Percentiles rank a stretch among this genome's conserved stretches.
Evolutionary conservation across 2,888 invertebrate genomes (phyloP).

Genomic region (Mythimna pallens): DNA sequence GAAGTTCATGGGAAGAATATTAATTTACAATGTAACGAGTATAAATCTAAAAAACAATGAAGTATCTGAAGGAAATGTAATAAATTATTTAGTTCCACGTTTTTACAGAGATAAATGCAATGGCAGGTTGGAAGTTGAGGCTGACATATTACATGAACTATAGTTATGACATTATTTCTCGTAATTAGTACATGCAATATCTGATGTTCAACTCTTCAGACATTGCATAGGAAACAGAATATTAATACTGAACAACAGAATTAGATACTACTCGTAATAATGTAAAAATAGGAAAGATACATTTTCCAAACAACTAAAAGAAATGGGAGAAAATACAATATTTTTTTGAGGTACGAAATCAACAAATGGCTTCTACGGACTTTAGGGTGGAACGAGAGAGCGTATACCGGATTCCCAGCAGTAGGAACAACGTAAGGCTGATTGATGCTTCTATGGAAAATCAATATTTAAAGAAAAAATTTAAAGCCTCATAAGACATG

Average conservation of each 20-base stretch:
- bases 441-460: too few relatives aligned
- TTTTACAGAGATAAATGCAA: conserved; percentile 17
- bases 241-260: neutral
- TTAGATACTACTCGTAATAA: neutral
- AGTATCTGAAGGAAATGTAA: conserved; percentile 15
- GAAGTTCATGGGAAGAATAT: conserved; percentile 24
- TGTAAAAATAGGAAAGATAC: too few relatives aligned
- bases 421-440: too few relatives aligned
- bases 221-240: too few relatives aligned
- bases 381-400: too few relatives aligned
- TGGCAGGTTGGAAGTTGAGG: neutral
- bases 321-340: too few relatives aligned
- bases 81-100: conserved; percentile 25
- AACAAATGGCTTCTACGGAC: too few relatives aligned
- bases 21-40: conserved; percentile 11
- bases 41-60: conserved; percentile 15
- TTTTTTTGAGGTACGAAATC: too few relatives aligned
- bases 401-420: too few relatives aligned
- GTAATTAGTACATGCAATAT: neutral
- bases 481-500: conserved; percentile 11
- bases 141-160: neutral
- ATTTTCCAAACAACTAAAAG: neutral
- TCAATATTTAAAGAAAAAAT: neutral
- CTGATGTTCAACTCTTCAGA: neutral
- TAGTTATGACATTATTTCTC: neutral